A percentile compares a stretch with the other conserved stretches of the same genome.
phyloP scores from a whole-genome alignment of 1,140 invertebrate species.

The Brachionus plicatilis region DNA sequence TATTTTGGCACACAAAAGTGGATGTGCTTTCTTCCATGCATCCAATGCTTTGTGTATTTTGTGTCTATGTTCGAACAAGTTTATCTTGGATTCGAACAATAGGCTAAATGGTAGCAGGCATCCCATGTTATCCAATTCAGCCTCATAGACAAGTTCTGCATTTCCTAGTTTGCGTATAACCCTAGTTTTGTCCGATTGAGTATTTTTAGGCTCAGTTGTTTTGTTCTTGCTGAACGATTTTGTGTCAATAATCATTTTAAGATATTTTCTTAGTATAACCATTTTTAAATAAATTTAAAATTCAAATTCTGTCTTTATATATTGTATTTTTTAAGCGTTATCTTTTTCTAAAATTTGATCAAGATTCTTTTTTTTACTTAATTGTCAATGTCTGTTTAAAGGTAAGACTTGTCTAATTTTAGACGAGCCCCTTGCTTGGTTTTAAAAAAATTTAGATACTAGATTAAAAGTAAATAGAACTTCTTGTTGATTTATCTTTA shows the following conservation, averaged over 20 bases:
- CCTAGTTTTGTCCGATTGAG: background rate
- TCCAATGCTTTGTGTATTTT: background rate
- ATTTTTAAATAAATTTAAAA: no score
- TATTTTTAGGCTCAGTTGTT: background rate
- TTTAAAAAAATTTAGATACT: background rate
- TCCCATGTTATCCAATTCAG: background rate
- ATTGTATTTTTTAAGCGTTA: background rate
- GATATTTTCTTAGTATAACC: no score
- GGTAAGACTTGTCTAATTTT: background rate
- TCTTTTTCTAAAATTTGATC: background rate
- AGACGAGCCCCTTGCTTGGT: background rate
- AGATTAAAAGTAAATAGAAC: background rate
- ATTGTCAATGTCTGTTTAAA: background rate
- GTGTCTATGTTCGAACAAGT: background rate
- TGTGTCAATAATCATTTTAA: no score
- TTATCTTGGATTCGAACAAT: background rate
- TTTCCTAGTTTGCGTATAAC: background rate
- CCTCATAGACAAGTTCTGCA: background rate
- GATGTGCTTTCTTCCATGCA: background rate
- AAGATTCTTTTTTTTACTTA: background rate
- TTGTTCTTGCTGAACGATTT: background rate
- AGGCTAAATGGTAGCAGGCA: background rate
- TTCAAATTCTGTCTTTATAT: background rate
- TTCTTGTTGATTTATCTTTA: background rate
- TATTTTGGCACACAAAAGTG: slow-evolving; percentile 12